Evolutionary conservation across 2,797 vertebrate genomes (phyloP), one percentile per base, ranked within the genome.

Genomic region (Lophotriccus pileatus): DNA sequence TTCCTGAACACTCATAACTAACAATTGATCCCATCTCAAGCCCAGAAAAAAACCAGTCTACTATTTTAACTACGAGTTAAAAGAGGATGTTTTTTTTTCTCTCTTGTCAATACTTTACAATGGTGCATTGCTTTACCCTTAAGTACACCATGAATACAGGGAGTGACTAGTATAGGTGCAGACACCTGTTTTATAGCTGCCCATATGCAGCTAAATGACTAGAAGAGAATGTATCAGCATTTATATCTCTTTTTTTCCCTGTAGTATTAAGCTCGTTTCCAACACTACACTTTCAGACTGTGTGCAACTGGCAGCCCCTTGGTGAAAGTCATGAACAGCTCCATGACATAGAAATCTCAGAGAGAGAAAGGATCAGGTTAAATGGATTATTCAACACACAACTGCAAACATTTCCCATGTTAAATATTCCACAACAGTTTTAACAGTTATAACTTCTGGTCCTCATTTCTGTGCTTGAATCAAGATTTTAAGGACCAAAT

Each of bases 201-300:
- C 41, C 8, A 15, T 24, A 20, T 14, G 6, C 19, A 50, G 30
- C 2, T 68, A 41, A 75, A 49, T 34, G 4, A 72, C 25, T 50
- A 6, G 6, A 63, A 46, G 10, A 81, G 6, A 23, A 58, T 0
- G 1, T 41, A 63, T 2, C 4, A 62, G 2, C 8, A 72, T 73
- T 37, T 59, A 14, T 15, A 87, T 44, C 6, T 27, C 0, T 32
- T n/a, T 6, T 13, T 18, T 27, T 7, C 53, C 25, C 44, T 77
- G 8, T 63, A 63, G 2, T 27, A 36, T 36, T 30, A 60, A 50
- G 7, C 10, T 55, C 3, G n/a, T 27, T 86, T 24, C 24, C 32
- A 34, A 37, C 6, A 46, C 68, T 82, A 25, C 4, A 27, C 1
- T 17, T 43, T 15, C 2, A 4, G 14, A 23, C 10, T 56, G 18